Base-by-base conservation (phyloP, 2,113 vertebrate genomes). In the Camelus dromedarius region DNA sequence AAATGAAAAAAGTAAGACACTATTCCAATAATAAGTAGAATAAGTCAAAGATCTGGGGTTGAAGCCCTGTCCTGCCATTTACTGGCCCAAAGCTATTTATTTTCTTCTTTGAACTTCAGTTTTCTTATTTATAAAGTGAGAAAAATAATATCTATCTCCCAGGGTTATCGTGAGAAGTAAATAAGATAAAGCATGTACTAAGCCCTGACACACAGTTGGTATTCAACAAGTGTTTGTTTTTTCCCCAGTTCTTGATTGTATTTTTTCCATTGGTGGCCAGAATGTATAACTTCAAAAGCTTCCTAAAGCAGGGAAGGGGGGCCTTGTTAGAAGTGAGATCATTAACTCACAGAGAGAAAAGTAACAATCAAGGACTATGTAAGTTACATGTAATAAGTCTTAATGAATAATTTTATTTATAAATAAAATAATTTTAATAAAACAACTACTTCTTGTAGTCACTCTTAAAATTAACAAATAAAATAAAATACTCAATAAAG, bases 351-450 rank as follows among this genome's bases (percentile, higher is more conserved):
- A n/a, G 54, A 76, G 50, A 67, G 42, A 52, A 72, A 69, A 66
- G 18, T 38, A 79, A n/a, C 20, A 73, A 58, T 6, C 9, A 89
- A 67, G 56, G 24, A 35, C 9, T n/a, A 32, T 75, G 0, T 82
- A 73, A 69, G 24, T 93, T 46, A 38, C 10, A 30, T 77, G 24
- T 30, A 77, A 81, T 69, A 60, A 70, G 38, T 93, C 86, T 85
- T 38, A 86, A 62, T 83, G 60, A 32, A 48, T 52, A 13, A 54
- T 80, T 93, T 38, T 64, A 76, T 58, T 84, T 70, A 56, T 30
- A 72, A 70, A 72, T 79, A 83, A 52, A 93, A 80, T 64, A 58
- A 75, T 28, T 93, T 91, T 54, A 86, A 50, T 67, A 92, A 60
- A 48, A 91, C 46, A 50, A 42, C 60, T 8, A 46, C 81, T 83